Evolutionary conservation across 2,797 vertebrate genomes (phyloP), one percentile per base, ranked within the genome.

Genomic region (Leptoclinus maculatus): DNA sequence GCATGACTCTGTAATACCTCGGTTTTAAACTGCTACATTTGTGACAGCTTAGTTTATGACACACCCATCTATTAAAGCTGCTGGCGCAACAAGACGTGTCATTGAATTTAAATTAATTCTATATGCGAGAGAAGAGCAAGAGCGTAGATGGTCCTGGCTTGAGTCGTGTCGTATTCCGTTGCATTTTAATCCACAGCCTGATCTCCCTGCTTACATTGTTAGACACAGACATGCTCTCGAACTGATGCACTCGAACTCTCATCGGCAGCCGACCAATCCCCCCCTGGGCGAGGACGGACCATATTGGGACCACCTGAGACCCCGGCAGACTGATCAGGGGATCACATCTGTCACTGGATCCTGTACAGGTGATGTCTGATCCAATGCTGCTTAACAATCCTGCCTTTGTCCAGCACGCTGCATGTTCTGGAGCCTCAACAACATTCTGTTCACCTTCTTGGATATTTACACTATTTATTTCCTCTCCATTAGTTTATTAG

Each of bases 11-110:
- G 34, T 86, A 86, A 87, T 79, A 79, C 69, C 69, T 62, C 62
- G 3, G 56, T 63, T 84, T 82, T 87, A 79, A 78, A 76, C 79
- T 51, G 86, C 73, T 69, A 83, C 74, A 86, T 83, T 62, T 78
- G 67, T 81, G 88, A 90, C 89, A 88, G 90, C 78, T 90, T n/a
- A n/a, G 90, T 89, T 92, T 87, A 86, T 79, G 88, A 73, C 84
- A 64, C 83, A 66, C 64, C 39, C 56, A 73, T 77, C 71, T 25
- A 71, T 34, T 58, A 82, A 85, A 88, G 69, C 82, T 57, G 66
- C 82, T 59, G 66, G 41, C 41, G 65, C 32, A 2, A 54, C 8
- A 23, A 57, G 71, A 80, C 71, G 79, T 76, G 69, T 85, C 79
- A 75, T 39, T 83, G 82, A 64, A 67, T 76, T 59, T 74, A 83